Base-by-base conservation (phyloP, 2,888 invertebrate species). In the Heliconius ismenius region DNA sequence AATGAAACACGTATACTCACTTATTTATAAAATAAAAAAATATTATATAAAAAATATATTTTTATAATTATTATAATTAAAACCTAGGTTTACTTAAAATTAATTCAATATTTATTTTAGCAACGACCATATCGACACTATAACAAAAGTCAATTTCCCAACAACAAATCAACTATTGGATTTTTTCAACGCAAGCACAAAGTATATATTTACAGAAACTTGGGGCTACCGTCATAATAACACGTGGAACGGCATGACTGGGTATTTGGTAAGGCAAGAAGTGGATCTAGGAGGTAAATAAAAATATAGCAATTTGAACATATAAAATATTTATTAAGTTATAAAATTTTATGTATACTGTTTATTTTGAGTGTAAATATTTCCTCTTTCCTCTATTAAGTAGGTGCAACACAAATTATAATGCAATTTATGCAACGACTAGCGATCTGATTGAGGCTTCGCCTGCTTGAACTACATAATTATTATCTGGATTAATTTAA, bases 241-340 rank as follows among this genome's bases (percentile, higher is more conserved):
- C 2, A 92, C 94, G 4, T 96, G 96, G 96, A 96, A 91, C 83
- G 96, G 96, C 32, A 95, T 96, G 95, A 95, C 96, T 78, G 96
- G 96, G 0, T 94, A 95, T 83, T 87, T 96, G 79, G 91, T 93
- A 1, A 89, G 95, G 78, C 92, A 93, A 65, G 94, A 95, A 85
- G 95, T 95, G 10, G 96, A 96, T 81, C 94, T 96, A 79, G 96
- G 96, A 89, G 95, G 95, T 95, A 86, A 63, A 60, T 18, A 26
- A 18, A 36, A 62, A 43, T 73, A 18, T 32, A 11, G 58, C n/a
- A 6, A 70, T 70, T 32, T 32, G 1, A 28, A 58, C 58, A 58
- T n/a, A 58, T n/a, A 58, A 49, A 49, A 58, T 58, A 58, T 58
- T 58, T 58, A 58, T 58, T n/a, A 58, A 58, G 58, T 58, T 58